Base-by-base conservation (phyloP, 2,113 vertebrate species). In the Proteles cristata region DNA sequence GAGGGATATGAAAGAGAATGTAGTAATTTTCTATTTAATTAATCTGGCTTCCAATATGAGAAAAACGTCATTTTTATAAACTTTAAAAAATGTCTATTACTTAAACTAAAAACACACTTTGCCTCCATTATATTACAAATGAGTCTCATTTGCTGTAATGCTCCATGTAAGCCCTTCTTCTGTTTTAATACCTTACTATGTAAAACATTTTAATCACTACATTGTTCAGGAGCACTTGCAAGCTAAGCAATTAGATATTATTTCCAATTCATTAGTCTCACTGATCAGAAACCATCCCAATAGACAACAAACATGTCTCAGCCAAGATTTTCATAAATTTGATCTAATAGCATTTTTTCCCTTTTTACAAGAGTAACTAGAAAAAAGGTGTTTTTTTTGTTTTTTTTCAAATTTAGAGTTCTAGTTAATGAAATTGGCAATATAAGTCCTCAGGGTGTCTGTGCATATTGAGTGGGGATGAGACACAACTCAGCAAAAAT, bases 1-100 rank as follows among this genome's bases (percentile, higher is more conserved):
- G 2, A 23, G 89, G 94, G 80, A 26, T 71, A 90, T 28, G 81
- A 95, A 93, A 95, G 93, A 96, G n/a, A 80, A 45, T 11, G 68
- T 4, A 65, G 43, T 16, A 14, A 33, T 63, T 74, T 55, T 17
- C 74, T 96, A 19, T 19, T 48, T 69, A 35, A 63, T 53, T 87
- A 88, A 39, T 81, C 16, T n/a, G 33, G 50, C 43, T 39, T 35
- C 28, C 55, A 69, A 12, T 80, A 74, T 2, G 63, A 17, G 19
- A 79, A 14, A 0, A 23, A 77, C 53, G 61, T 25, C 4, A 83
- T 63, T 71, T 85, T 21, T 35, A 33, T 4, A 92, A 76, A 43
- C 5, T 61, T 25, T 16, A 50, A 26, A 69, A 96, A 71, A 50
- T 90, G 19, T n/a, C 7, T 48, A 80, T 33, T 45, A 53, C 65